Base-by-base conservation (phyloP, 1,140 invertebrate genomes). In the Lucilia sericata region DNA sequence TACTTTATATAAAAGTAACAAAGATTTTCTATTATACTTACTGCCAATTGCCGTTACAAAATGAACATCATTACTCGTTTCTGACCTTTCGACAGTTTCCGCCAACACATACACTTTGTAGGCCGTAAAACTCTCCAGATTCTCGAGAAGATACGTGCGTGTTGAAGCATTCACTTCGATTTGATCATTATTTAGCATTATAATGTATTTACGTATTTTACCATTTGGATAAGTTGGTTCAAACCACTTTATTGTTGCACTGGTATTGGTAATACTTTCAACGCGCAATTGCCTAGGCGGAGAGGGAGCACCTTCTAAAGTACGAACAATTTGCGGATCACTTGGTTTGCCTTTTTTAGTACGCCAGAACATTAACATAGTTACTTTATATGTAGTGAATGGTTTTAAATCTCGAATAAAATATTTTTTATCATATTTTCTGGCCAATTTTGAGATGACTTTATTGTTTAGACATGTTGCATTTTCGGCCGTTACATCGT, bases 51-150 rank as follows among this genome's bases (percentile, higher is more conserved):
- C 65, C 2, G 84, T 85, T 30, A 55, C 83, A 36, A 85, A 85
- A 70, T 85, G 84, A 14, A 85, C 74, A 82, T 85, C 84, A 76
- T 85, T 85, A n/a, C 84, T 85, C 34, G 82, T 75, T 36, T 82
- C 76, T 5, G 84, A 85, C 4, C 19, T 82, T 19, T 81, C 36
- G 9, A 51, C 74, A 5, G 82, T 85, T 0, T 81, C 60, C 9
- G 84, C 84, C n/a, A 82, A 81, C 4, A 85, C 82, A 82, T 83
- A 84, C 8, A 81, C 84, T 42, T 83, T 84, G n/a, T 85, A 85
- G 17, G 75, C 10, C 14, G 84, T 84, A 36, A 74, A 85, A 74
- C 76, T 84, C 9, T 76, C 75, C 19, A 85, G 65, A 83, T 85
- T 80, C 21, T 65, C 2, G 14, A 85, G 42, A 4, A 60, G 7